Conservation (phyloP, 1,140 invertebrate genomes). For the Drosophila saltans region DNA sequence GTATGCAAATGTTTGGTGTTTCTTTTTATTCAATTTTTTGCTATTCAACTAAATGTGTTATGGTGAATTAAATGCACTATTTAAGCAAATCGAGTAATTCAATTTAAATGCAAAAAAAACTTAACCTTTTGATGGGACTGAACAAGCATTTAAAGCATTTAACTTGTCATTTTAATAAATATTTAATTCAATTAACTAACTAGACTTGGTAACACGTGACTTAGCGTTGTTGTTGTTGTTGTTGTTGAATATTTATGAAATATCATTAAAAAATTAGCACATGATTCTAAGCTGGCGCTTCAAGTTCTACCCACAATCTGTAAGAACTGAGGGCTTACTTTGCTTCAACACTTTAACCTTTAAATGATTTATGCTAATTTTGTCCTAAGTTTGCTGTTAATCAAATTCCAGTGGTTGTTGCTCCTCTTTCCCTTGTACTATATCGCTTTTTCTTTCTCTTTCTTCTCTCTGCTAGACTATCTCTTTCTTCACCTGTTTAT, state of each 20-base stretch:
- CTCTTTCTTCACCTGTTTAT: neutral
- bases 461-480: neutral
- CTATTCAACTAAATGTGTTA: neutral
- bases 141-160: neutral
- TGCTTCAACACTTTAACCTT: constrained; percentile 59
- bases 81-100: constrained; percentile 27
- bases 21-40: too few relatives aligned
- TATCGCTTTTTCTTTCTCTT: neutral
- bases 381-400: constrained; percentile 66
- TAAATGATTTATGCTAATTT: constrained; percentile 82
- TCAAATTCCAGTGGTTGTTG: constrained; percentile 59
- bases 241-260: constrained; percentile 62
- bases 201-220: neutral
- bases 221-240: neutral
- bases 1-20: neutral
- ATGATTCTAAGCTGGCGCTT: constrained; percentile 50
- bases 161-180: constrained; percentile 4
- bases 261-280: constrained; percentile 76
- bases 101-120: constrained; percentile 14
- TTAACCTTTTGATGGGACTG: neutral
- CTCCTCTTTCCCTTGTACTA: neutral
- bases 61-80: constrained; percentile 39
- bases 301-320: constrained; percentile 24
- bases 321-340: neutral
- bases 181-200: constrained; percentile 9